Conservation (phyloP, 2,113 vertebrate genomes). For the Abramis brama region DNA sequence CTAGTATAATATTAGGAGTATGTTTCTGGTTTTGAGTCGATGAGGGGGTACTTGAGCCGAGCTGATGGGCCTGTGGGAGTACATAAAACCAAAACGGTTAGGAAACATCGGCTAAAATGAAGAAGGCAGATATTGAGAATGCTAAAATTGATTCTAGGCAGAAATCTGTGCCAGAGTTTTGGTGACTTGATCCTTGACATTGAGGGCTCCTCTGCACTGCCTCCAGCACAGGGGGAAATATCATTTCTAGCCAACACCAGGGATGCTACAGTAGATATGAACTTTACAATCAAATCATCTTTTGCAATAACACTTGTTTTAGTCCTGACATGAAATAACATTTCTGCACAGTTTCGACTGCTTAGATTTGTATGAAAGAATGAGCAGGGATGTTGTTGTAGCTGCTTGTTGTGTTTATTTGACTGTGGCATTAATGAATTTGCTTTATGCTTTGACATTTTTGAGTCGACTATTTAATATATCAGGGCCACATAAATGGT, state of each 20-base stretch:
- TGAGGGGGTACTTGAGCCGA: background rate
- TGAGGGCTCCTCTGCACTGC: constrained; percentile 1
- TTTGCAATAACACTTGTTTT: background rate
- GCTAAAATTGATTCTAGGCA: constrained; percentile 10
- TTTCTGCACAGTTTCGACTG: background rate
- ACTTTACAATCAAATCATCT: background rate
- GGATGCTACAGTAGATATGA: background rate
- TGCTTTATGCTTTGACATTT: constrained; percentile 19
- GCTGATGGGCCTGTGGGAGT: background rate
- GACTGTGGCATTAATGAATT: background rate
- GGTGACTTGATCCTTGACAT: constrained; percentile 26
- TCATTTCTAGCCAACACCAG: background rate
- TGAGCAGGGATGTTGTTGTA: background rate
- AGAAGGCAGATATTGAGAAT: background rate
- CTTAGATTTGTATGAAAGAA: background rate
- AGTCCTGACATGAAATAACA: background rate
- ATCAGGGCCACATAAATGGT: constrained; percentile 38
- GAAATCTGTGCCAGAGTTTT: constrained; percentile 15
- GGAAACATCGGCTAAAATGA: background rate
- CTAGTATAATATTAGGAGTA: background rate
- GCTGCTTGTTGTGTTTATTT: background rate
- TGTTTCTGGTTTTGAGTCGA: background rate
- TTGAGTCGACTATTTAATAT: constrained; percentile 6
- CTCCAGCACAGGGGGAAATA: background rate
- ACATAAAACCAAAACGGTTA: background rate